Evolutionary conservation across 2,797 vertebrate species (phyloP).

Genomic region (Fistularia tabacaria): DNA sequence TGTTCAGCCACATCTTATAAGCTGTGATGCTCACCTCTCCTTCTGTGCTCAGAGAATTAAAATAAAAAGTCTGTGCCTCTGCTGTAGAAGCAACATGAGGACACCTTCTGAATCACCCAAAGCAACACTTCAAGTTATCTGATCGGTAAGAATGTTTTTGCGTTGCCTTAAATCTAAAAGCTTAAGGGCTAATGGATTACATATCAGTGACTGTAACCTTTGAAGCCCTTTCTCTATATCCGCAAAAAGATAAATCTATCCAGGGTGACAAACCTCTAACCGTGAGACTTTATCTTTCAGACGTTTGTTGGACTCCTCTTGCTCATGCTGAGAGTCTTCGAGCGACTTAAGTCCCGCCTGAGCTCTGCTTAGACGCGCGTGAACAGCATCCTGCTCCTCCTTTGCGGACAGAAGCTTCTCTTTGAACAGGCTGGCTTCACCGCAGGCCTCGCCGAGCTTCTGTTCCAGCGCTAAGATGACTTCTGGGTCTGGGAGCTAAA

Average conservation of each 20-base stretch:
- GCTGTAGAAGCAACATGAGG: no score
- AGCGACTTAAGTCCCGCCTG: conserved; percentile 58
- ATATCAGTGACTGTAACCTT: no score
- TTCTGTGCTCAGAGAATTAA: no score
- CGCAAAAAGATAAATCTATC: not conserved
- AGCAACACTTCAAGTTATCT: no score
- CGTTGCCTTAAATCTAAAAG: no score
- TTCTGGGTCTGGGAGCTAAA: conserved; percentile 73
- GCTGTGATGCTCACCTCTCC: no score
- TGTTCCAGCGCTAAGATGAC: conserved; percentile 69
- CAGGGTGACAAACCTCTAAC: conserved; percentile 77
- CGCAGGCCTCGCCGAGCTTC: conserved; percentile 71
- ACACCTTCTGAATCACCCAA: no score
- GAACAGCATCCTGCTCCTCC: conserved; percentile 76
- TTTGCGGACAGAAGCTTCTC: conserved; percentile 76
- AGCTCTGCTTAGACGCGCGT: conserved; percentile 39
- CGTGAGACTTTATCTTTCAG: conserved; percentile 83
- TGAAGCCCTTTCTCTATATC: no score
- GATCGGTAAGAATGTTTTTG: no score
- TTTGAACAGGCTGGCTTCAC: conserved; percentile 76
- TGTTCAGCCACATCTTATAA: no score
- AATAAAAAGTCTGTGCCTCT: no score
- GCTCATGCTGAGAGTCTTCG: conserved; percentile 59
- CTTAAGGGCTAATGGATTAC: no score
- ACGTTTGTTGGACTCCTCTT: conserved; percentile 72